Evolutionary conservation across 2,888 invertebrate genomes (phyloP).

Genomic region (Trichogramma dendrolimi): DNA sequence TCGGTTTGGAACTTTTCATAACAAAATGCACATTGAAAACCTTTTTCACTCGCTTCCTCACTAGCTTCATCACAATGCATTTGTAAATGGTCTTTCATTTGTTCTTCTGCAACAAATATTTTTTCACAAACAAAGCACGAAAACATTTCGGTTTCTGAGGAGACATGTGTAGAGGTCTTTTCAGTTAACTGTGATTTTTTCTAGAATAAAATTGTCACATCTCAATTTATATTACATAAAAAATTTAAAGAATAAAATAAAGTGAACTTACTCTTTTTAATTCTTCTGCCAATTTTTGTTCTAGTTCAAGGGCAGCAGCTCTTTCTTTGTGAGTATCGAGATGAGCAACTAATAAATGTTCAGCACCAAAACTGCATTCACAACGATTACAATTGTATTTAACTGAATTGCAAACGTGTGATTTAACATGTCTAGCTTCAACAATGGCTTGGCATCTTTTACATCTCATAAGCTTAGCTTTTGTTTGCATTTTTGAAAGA

Average conservation of each 20-base stretch:
- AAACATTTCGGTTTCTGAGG: conserved; percentile 26
- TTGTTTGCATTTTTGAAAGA: conserved; percentile 16
- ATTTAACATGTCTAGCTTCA: conserved; percentile 43
- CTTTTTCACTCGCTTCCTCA: conserved; percentile 33
- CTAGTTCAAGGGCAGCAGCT: no score
- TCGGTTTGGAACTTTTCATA: conserved; percentile 43
- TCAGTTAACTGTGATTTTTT: background rate
- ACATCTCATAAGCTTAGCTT: conserved; percentile 47
- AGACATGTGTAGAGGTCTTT: background rate
- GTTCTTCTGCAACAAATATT: conserved; percentile 43
- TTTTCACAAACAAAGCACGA: conserved; percentile 49
- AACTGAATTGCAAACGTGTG: conserved; percentile 39
- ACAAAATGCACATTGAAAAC: conserved; percentile 47
- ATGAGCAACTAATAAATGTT: conserved; percentile 29
- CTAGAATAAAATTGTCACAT: no score
- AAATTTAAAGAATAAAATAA: no score
- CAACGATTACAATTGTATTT: conserved; percentile 26
- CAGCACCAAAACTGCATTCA: conserved; percentile 26
- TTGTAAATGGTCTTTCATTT: conserved; percentile 48
- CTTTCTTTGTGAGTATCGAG: conserved; percentile 22
- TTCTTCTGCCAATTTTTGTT: no score
- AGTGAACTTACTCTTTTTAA: no score
- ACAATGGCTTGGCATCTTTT: conserved; percentile 48
- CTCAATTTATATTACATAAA: no score
- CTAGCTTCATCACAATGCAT: conserved; percentile 48